Evolutionary conservation across 2,888 invertebrate species (phyloP), one percentile per base, ranked within the genome.

Genomic region (Drosophila buzzatii): DNA sequence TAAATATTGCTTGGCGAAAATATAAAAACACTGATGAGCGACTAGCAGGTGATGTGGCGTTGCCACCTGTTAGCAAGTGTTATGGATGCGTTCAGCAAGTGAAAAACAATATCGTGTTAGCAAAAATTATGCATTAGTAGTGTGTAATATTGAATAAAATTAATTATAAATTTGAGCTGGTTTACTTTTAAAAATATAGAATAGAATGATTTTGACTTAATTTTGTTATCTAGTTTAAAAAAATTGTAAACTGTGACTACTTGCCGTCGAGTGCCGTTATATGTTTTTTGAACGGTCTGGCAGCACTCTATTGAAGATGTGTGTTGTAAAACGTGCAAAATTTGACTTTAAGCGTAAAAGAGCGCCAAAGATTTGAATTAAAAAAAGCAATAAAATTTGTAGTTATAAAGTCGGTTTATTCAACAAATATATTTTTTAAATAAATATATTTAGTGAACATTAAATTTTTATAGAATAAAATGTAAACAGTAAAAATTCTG

Each of bases 21-120:
- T 57, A 70, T 64, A 70, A 77, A 70, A 77, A 77, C 79, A 77
- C 76, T 59, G 18, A 59, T 45, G 37, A 27, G 35, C 69, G 55
- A 37, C 65, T 51, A 63, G 76, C 76, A 79, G 76, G 80, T 77
- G 76, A 56, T 35, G 18, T 18, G 47, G 73, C 79, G 76, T 73
- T 76, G 76, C 76, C 76, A 76, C 69, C 61, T 35, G 51, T 55
- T 55, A 47, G 37, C 27, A 44, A 59, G n/a, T 27, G 18, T 10
- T 14, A 7, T 52, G 78, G 61, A 51, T 20, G 31, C 59, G 66
- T 45, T 71, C 78, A 75, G 78, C 75, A 66, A 6, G 20, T 0
- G 0, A 6, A n/a, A 5, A 41, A 0, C 10, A 42, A 12, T 23
- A 55, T 12, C 9, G 18, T 10, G 10, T 31, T 35, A 18, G 2